phyloP scores from a whole-genome alignment of 2,113 vertebrate species.

The Chunga burmeisteri region DNA sequence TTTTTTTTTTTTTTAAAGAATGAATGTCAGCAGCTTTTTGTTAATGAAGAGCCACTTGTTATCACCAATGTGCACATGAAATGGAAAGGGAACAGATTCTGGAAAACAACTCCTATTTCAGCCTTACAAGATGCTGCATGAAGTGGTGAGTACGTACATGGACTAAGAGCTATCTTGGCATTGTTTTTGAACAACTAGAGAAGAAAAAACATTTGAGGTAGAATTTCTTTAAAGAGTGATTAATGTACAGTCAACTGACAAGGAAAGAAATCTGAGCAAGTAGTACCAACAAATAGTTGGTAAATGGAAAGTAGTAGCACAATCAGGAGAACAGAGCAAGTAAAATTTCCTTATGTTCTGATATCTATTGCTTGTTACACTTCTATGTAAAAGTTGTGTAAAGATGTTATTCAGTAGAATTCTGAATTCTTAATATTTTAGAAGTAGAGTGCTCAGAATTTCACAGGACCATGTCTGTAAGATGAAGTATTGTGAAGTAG shows the following conservation, averaged over 20 bases:
- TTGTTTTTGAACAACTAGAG: background rate
- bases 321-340: background rate
- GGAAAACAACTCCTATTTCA: slow-evolving; percentile 11
- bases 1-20: background rate
- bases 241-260: background rate
- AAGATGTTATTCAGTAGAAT: background rate
- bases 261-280: background rate
- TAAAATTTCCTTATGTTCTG: background rate
- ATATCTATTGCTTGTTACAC: background rate
- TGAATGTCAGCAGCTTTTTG: background rate
- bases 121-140: background rate
- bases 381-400: background rate
- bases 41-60: background rate
- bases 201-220: background rate
- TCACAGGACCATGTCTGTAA: background rate
- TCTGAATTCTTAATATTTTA: background rate
- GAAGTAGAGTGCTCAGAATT: background rate
- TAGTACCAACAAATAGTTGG: background rate
- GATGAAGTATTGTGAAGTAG: background rate
- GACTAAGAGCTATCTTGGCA: background rate
- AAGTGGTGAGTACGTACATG: slow-evolving; percentile 16
- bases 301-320: background rate
- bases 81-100: slow-evolving; percentile 21
- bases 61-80: background rate
- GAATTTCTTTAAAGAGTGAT: background rate